These are phyloP conservation scores for Hydrocynus forskahlii DNA, from an alignment of 2,797 vertebrate species.

Conservation along the genomic window DNA sequence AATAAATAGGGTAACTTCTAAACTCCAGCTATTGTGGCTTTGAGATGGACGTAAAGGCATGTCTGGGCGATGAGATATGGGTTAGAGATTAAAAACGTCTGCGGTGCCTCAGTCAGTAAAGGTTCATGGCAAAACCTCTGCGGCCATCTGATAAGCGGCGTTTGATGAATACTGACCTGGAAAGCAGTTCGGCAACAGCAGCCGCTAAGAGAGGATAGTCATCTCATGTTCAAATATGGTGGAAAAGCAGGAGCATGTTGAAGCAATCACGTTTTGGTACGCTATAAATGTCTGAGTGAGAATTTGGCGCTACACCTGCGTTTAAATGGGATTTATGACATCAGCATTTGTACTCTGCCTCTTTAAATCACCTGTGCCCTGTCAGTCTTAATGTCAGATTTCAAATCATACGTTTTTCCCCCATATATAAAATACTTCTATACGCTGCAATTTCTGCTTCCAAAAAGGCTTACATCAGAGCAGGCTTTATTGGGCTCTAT, in stretches of 20 bases:
- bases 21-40: background rate
- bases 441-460: constrained; percentile 54
- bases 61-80: constrained; percentile 26
- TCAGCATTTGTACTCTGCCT: constrained; percentile 66
- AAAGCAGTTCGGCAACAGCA: constrained; percentile 53
- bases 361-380: constrained; percentile 79
- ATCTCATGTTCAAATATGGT: constrained; percentile 62
- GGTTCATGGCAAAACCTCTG: constrained; percentile 69
- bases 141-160: constrained; percentile 70
- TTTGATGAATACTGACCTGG: constrained; percentile 68
- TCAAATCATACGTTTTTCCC: constrained; percentile 34
- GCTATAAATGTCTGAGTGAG: constrained; percentile 62
- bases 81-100: constrained; percentile 35
- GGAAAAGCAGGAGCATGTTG: constrained; percentile 69
- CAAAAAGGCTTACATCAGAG: constrained; percentile 72
- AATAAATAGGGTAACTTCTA: constrained; percentile 1
- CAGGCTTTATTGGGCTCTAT: constrained; percentile 70
- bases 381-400: constrained; percentile 68
- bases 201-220: constrained; percentile 29
- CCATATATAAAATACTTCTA: constrained; percentile 60
- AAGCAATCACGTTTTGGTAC: constrained; percentile 72
- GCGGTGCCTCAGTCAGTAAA: constrained; percentile 67
- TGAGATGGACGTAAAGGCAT: background rate
- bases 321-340: constrained; percentile 71
- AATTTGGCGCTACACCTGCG: constrained; percentile 69